These are phyloP conservation scores for Leistus spinibarbis DNA, from an alignment of 2,888 invertebrate genomes.

Conservation along the genomic window DNA sequence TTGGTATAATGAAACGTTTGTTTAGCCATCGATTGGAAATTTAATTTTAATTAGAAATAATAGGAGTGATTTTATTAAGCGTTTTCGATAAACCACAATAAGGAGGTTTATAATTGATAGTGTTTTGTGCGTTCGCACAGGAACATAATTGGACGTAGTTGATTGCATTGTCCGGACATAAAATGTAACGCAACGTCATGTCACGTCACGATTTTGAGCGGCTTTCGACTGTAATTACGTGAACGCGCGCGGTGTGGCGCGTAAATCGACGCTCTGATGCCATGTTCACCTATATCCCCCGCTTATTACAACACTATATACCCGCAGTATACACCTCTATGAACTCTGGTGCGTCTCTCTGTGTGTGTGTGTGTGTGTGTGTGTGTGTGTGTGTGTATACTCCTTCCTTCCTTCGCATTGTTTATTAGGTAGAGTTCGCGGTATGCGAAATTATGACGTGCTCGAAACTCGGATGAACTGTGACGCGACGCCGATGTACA, in stretches of 20 bases:
- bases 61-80: background rate
- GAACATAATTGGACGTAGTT: background rate
- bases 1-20: background rate
- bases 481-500: background rate
- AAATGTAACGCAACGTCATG: background rate
- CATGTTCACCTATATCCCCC: background rate
- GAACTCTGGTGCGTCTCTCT: no score
- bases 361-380: no score
- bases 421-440: constrained; percentile 5
- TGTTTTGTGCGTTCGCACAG: background rate
- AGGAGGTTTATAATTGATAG: background rate
- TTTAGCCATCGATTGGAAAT: background rate
- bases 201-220: background rate
- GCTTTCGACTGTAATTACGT: background rate
- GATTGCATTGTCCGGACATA: background rate
- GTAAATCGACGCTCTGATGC: background rate
- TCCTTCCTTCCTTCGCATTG: constrained; percentile 3
- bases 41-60: background rate
- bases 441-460: constrained; percentile 5
- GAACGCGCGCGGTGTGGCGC: background rate
- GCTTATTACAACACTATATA: background rate
- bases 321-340: background rate
- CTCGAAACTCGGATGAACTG: constrained; percentile 6
- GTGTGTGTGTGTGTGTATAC: background rate
- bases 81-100: background rate